Evolutionary conservation across 2,113 vertebrate genomes (phyloP).

Genomic region (Forbesichthys agassizii): DNA sequence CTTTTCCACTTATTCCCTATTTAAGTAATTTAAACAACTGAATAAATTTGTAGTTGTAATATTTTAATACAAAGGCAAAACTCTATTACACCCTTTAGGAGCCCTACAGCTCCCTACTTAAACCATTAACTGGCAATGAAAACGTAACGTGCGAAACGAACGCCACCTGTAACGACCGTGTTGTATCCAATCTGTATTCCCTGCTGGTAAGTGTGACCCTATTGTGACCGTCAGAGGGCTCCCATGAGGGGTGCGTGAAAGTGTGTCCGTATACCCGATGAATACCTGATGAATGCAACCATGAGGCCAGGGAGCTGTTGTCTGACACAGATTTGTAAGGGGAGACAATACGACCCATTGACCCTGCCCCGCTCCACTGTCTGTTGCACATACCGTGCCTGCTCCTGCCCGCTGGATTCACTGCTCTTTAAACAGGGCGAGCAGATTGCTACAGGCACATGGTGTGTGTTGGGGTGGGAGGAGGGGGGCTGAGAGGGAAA

Average conservation of each 20-base stretch:
- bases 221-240: constrained; percentile 52
- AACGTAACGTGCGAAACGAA: constrained; percentile 37
- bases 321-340: constrained; percentile 82
- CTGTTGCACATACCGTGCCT: constrained; percentile 74
- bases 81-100: constrained; percentile 35
- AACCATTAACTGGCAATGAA: constrained; percentile 51
- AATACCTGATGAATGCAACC: constrained; percentile 51
- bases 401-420: constrained; percentile 48
- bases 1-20: neutral
- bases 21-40: neutral
- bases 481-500: neutral
- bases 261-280: constrained; percentile 48
- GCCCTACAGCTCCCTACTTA: constrained; percentile 22
- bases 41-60: neutral
- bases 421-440: constrained; percentile 63
- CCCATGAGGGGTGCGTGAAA: constrained; percentile 49
- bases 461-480: constrained; percentile 11
- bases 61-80: neutral
- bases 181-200: constrained; percentile 65
- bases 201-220: constrained; percentile 48
- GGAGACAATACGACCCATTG: constrained; percentile 78
- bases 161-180: constrained; percentile 69
- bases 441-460: constrained; percentile 67
- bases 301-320: constrained; percentile 74
- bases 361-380: constrained; percentile 73